Percentiles rank a stretch among this genome's conserved stretches.
phyloP scores from a whole-genome alignment of 2,797 vertebrate genomes.

The Poeciliopsis paucimaculata region DNA sequence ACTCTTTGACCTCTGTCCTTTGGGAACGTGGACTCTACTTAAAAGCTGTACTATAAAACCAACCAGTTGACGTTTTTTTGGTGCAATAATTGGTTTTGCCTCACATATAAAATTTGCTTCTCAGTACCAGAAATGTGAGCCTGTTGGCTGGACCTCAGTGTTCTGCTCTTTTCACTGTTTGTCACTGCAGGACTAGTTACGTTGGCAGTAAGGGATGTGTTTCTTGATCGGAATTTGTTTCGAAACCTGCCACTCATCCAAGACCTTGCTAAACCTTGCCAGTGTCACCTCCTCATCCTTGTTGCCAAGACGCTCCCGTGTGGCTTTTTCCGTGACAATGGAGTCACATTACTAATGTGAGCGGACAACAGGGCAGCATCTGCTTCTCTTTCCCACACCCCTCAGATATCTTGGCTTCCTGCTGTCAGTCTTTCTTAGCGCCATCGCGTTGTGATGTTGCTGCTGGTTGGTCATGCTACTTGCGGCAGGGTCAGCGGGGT shows the following conservation, averaged over 20 bases:
- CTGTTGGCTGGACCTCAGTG: not conserved
- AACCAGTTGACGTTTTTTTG: not conserved
- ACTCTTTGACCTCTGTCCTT: not conserved
- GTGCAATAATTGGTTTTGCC: not conserved
- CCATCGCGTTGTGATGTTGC: conserved; percentile 14
- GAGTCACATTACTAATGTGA: conserved; percentile 39
- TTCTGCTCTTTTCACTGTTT: conserved; percentile 13
- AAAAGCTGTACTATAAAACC: not conserved
- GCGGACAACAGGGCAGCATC: conserved; percentile 41
- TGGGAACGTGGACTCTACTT: not conserved
- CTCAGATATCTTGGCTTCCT: conserved; percentile 21
- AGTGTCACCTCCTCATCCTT: conserved; percentile 18
- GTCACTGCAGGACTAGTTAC: not conserved
- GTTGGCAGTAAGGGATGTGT: not conserved
- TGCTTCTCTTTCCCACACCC: conserved; percentile 38
- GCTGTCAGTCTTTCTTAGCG: conserved; percentile 22
- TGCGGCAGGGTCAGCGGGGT: conserved; percentile 32
- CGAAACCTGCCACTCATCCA: conserved; percentile 28
- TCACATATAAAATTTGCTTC: not conserved
- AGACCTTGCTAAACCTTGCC: conserved; percentile 21
- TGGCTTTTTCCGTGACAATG: conserved; percentile 22
- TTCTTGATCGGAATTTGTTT: conserved; percentile 32
- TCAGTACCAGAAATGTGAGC: not conserved
- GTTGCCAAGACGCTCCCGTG: conserved; percentile 17
- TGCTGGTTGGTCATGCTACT: conserved; percentile 24